Base-by-base conservation (phyloP, 2,797 vertebrate species). In the Dendrocincla fuliginosa region DNA sequence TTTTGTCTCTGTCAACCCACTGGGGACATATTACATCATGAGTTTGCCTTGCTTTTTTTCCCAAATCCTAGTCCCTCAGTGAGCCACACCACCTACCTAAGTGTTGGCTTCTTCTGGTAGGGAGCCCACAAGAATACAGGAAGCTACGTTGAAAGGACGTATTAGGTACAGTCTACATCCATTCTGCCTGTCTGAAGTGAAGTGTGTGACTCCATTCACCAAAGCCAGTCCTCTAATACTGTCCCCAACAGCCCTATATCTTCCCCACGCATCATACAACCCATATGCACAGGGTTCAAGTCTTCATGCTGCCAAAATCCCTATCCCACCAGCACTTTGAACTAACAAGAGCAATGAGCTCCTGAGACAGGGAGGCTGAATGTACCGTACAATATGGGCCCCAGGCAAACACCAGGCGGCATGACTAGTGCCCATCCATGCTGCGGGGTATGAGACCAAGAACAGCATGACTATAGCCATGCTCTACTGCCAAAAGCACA, bases 311-410 rank as follows among this genome's bases (percentile, higher is more conserved):
- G 27, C 9, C 52, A 52, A 85, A 93, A 52, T 42, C 37, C 33
- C 17, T 25, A 22, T 19, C 27, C 19, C 46, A 50, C 3, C 13
- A 32, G 24, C 37, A 55, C 55, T 50, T 13, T 8, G 59, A 87
- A 44, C 12, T 16, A 19, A 30, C 4, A 50, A 46, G 23, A 79
- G 11, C 63, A 30, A 52, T 1, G 33, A 30, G 33, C 9, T 63
- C 39, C 23, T 35, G 27, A 37, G 56, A 22, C n/a, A 35, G 28
- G 20, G 12, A 78, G 25, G 13, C 15, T 8, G 18, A 75, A 25
- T 1, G 0, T 17, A 19, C 28, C 0, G 0, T 13, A 69, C 11
- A 28, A 24, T 25, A 30, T 4, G 6, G 30, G 18, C 12, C 46
- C 50, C 33, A 8, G 50, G 11, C 60, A 57, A 35, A 63, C n/a